phyloP scores from a whole-genome alignment of 2,888 invertebrate species.

The Xestoiulus laeticollis region DNA sequence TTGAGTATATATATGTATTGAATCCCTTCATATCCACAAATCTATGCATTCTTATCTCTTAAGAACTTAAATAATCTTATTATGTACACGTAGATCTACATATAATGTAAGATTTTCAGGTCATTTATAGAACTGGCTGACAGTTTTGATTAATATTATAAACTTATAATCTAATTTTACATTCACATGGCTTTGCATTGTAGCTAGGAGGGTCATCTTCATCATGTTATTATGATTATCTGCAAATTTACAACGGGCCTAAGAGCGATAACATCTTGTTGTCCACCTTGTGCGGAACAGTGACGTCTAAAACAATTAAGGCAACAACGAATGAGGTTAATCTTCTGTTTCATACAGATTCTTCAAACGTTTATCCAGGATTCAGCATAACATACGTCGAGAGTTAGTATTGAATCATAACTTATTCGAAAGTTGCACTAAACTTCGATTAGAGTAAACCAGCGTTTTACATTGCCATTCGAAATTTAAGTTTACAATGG shows the following conservation, averaged over 20 bases:
- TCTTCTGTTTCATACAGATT: background rate
- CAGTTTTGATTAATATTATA: background rate
- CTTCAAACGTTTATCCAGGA: background rate
- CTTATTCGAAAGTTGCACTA: background rate
- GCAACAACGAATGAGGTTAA: background rate
- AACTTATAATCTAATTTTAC: background rate
- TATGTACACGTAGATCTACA: too few relatives aligned
- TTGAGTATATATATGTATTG: too few relatives aligned
- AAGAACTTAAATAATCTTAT: too few relatives aligned
- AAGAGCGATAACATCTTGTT: background rate
- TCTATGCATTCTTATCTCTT: too few relatives aligned
- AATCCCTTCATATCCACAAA: too few relatives aligned
- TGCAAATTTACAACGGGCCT: background rate
- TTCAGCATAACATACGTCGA: background rate
- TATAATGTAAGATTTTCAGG: too few relatives aligned
- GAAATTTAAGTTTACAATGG: too few relatives aligned
- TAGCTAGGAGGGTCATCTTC: background rate
- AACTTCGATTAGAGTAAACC: too few relatives aligned
- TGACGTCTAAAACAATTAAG: background rate
- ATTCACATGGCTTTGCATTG: background rate
- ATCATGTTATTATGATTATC: background rate
- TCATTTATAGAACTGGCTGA: background rate
- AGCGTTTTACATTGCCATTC: too few relatives aligned
- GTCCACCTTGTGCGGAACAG: background rate
- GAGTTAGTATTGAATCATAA: background rate